Conservation (phyloP, 1,140 invertebrate species). For the Halyomorpha halys region DNA sequence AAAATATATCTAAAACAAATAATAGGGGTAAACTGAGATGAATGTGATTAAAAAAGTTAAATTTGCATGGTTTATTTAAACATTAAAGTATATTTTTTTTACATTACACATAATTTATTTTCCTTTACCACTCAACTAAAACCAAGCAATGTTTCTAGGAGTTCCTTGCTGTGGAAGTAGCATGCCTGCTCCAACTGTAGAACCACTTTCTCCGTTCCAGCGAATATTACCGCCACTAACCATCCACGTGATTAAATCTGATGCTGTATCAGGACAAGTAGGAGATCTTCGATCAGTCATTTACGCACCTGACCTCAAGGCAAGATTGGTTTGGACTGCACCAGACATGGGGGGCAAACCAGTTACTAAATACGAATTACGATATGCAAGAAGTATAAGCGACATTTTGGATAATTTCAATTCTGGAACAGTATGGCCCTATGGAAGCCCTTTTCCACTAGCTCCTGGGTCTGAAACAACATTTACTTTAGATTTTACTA, state of each 20-base stretch:
- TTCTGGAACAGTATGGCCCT: slow-evolving; percentile 35
- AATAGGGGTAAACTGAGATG: no score
- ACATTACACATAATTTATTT: no score
- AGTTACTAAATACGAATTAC: slow-evolving; percentile 42
- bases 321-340: slow-evolving; percentile 43
- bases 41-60: no score
- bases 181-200: slow-evolving; percentile 37
- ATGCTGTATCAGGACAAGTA: slow-evolving; percentile 38
- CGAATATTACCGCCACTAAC: slow-evolving; percentile 39
- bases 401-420: slow-evolving; percentile 41
- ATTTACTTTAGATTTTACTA: slow-evolving; percentile 39
- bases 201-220: slow-evolving; percentile 40
- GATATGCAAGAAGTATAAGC: slow-evolving; percentile 36
- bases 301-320: slow-evolving; percentile 36
- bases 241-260: slow-evolving; percentile 34
- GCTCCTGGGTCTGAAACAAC: slow-evolving; percentile 38
- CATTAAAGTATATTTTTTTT: no score
- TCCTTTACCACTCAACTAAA: background rate
- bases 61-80: no score
- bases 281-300: slow-evolving; percentile 40
- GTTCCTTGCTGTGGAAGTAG: slow-evolving; percentile 39
- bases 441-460: slow-evolving; percentile 36
- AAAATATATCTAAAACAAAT: no score
- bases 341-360: slow-evolving; percentile 42
- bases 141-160: slow-evolving; percentile 29